Conservation (phyloP, 2,797 vertebrate species). For the Oophaga sylvatica region DNA sequence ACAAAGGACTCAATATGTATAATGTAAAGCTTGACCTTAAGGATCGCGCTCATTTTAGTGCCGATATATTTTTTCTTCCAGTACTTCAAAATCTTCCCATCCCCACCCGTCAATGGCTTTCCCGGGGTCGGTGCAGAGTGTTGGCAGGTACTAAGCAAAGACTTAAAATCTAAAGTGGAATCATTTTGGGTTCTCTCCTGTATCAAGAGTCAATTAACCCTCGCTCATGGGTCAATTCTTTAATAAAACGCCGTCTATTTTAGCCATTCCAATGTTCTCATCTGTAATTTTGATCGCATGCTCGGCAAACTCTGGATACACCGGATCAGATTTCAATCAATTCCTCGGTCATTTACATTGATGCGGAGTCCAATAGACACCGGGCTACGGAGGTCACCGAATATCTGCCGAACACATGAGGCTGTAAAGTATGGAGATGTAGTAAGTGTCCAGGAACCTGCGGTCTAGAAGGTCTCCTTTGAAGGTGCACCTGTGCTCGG, state of each 20-base stretch:
- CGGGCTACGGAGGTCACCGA: not conserved
- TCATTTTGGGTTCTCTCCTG: constrained; percentile 41
- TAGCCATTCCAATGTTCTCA: constrained; percentile 46
- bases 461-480: constrained; percentile 21
- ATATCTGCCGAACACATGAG: not conserved
- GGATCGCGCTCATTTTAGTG: no score
- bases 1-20: no score
- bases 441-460: not conserved
- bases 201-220: constrained; percentile 30
- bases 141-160: not conserved
- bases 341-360: constrained; percentile 20
- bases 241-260: constrained; percentile 12
- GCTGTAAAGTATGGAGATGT: no score
- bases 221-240: constrained; percentile 31
- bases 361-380: not conserved
- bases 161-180: not conserved
- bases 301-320: constrained; percentile 31
- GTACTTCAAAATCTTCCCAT: not conserved
- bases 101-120: no score
- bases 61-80: not conserved
- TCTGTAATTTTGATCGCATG: constrained; percentile 49
- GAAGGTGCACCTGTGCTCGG: constrained; percentile 44
- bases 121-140: not conserved
- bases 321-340: constrained; percentile 55
- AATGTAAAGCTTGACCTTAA: no score